Percentiles rank a stretch among this genome's conserved stretches.
Evolutionary conservation across 2,888 invertebrate genomes (phyloP).

Genomic region (Andrena bicolor): DNA sequence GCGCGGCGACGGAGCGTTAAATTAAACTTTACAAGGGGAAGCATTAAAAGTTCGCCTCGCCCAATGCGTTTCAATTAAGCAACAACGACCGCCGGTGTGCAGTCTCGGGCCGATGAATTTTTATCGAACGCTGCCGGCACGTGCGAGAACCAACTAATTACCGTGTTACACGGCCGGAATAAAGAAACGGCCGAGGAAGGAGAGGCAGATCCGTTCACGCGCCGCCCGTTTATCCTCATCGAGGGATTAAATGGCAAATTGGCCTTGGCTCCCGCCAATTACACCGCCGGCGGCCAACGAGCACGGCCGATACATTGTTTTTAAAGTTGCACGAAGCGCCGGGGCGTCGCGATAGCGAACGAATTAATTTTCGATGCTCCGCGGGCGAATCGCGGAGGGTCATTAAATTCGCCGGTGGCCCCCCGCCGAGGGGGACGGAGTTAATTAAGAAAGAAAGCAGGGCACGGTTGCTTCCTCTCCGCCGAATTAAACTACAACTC

Average conservation of each 20-base stretch:
- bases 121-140: constrained; percentile 4
- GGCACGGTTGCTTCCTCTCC: constrained; percentile 25
- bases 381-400: constrained; percentile 28
- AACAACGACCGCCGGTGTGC: constrained; percentile 5
- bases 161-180: constrained; percentile 27
- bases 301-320: constrained; percentile 53
- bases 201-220: constrained; percentile 49
- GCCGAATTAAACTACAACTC: constrained; percentile 53
- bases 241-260: constrained; percentile 63
- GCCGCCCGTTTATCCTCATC: constrained; percentile 59
- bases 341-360: constrained; percentile 1
- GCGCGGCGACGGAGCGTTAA: not conserved
- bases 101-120: constrained; percentile 37
- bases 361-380: constrained; percentile 54
- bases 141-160: constrained; percentile 37
- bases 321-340: constrained; percentile 33
- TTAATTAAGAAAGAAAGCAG: constrained; percentile 60
- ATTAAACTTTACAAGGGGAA: constrained; percentile 20
- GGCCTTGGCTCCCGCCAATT: constrained; percentile 59
- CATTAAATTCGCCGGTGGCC: constrained; percentile 29
- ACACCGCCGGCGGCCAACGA: constrained; percentile 24
- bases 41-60: not conserved
- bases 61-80: constrained; percentile 48
- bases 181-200: not conserved
- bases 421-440: constrained; percentile 11